A percentile compares a stretch with the other conserved stretches of the same genome.
Conservation (phyloP, 2,113 vertebrate genomes). For the Dunckerocampus dactyliophorus region DNA sequence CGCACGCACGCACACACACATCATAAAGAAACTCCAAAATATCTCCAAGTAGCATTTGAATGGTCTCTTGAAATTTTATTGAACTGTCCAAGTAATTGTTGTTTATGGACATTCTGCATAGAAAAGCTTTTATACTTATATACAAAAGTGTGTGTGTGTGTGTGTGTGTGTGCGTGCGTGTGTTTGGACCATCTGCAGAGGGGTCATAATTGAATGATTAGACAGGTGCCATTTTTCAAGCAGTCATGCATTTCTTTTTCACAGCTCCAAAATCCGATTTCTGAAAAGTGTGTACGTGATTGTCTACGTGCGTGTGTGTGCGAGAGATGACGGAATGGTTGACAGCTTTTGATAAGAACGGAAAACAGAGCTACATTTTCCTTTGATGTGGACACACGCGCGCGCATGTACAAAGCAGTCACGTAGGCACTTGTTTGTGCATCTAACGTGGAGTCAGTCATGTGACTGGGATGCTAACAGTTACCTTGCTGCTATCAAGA, state of each 20-base stretch:
- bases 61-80: too few species aligned
- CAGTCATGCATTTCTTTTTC: slow-evolving; percentile 59
- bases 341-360: slow-evolving; percentile 51
- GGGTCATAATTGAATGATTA: slow-evolving; percentile 60
- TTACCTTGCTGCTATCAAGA: background rate
- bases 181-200: slow-evolving; percentile 46
- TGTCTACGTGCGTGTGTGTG: slow-evolving; percentile 12
- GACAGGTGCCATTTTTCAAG: slow-evolving; percentile 60
- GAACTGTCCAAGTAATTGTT: too few species aligned
- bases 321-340: slow-evolving; percentile 17
- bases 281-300: slow-evolving; percentile 26
- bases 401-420: slow-evolving; percentile 17
- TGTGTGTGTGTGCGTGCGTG: slow-evolving; percentile 35
- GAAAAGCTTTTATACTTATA: slow-evolving; percentile 5
- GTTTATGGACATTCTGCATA: too few species aligned
- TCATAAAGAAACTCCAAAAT: too few species aligned
- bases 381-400: slow-evolving; percentile 45
- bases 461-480: background rate
- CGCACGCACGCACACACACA: too few species aligned
- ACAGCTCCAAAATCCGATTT: slow-evolving; percentile 65
- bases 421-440: slow-evolving; percentile 23
- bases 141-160: slow-evolving; percentile 29
- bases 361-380: slow-evolving; percentile 15
- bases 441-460: background rate
- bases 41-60: too few species aligned